A percentile compares a stretch with the other conserved stretches of the same genome.
phyloP scores from a whole-genome alignment of 2,888 invertebrate genomes.

The Metellina segmentata region DNA sequence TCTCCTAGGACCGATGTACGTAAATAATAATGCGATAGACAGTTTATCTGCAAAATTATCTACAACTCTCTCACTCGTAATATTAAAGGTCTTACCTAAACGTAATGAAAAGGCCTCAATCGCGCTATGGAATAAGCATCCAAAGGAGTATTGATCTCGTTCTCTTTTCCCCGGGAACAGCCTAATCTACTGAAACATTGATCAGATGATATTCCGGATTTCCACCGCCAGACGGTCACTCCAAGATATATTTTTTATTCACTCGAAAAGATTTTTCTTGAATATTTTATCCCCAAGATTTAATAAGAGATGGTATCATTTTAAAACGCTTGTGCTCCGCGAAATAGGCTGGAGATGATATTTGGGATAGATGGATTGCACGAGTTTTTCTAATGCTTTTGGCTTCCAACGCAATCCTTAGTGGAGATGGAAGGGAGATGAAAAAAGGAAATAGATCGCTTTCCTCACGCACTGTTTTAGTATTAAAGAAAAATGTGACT shows the following conservation, averaged over 20 bases:
- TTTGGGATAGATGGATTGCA: not conserved
- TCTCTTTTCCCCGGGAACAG: constrained; percentile 30
- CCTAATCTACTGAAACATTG: constrained; percentile 36
- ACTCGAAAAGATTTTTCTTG: not conserved
- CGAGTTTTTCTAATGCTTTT: constrained; percentile 1
- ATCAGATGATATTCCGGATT: constrained; percentile 8
- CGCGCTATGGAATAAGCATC: constrained; percentile 23
- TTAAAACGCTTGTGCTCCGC: not conserved
- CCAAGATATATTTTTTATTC: not conserved
- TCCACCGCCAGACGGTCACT: not conserved
- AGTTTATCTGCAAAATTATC: no score
- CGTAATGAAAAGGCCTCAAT: constrained; percentile 48
- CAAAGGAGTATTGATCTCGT: constrained; percentile 25
- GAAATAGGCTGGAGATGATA: not conserved
- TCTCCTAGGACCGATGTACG: no score
- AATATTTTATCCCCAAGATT: not conserved
- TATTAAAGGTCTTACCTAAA: constrained; percentile 43
- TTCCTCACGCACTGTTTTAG: not conserved
- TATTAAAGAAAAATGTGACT: not conserved
- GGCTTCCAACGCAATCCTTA: not conserved
- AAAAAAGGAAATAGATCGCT: not conserved
- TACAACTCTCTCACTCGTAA: no score
- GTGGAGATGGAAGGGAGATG: not conserved
- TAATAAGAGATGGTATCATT: not conserved
- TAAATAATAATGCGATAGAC: no score